Evolutionary conservation across 2,113 vertebrate genomes (phyloP).

Genomic region (Tor tambroides): DNA sequence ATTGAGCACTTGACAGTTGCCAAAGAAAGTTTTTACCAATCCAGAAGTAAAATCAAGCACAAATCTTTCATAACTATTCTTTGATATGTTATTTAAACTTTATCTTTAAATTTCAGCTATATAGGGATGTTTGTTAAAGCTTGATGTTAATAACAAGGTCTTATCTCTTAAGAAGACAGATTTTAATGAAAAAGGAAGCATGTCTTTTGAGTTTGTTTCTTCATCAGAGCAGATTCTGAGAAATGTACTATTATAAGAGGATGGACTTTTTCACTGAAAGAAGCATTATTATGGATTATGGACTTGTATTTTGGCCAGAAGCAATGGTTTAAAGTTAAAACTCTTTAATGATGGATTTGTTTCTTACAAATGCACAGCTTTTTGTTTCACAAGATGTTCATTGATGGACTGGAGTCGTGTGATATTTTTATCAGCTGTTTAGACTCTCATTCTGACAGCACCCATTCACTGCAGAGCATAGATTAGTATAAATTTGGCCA

Average conservation of each 20-base stretch:
- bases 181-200: not conserved
- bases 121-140: not conserved
- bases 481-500: too few species aligned
- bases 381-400: too few species aligned
- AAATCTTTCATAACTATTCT: not conserved
- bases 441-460: not conserved
- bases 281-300: too few species aligned
- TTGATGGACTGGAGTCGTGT: too few species aligned
- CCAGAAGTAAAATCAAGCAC: not conserved
- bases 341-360: too few species aligned
- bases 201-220: not conserved
- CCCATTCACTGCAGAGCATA: not conserved
- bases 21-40: conserved; percentile 11
- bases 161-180: not conserved
- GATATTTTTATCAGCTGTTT: not conserved
- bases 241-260: too few species aligned
- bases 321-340: too few species aligned
- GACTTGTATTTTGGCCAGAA: too few species aligned
- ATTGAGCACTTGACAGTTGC: conserved; percentile 17
- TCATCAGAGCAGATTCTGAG: not conserved
- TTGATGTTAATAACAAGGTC: not conserved
- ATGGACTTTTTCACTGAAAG: too few species aligned
- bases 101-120: not conserved
- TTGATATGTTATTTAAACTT: not conserved
- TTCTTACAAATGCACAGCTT: too few species aligned